These are phyloP conservation scores for Drosophila tanythrix DNA, from an alignment of 2,888 invertebrate genomes.

Conservation along the genomic window DNA sequence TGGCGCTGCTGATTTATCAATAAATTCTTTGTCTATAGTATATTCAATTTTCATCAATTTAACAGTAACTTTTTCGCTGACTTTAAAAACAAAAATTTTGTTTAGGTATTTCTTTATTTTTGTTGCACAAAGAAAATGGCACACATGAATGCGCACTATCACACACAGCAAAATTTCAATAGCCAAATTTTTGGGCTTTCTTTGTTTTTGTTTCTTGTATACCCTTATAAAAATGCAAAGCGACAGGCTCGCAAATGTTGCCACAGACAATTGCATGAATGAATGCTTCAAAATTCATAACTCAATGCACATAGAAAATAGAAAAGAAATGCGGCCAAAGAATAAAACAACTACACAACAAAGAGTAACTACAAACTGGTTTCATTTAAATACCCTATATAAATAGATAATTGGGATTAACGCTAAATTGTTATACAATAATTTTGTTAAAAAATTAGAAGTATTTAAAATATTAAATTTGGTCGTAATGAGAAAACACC, in stretches of 20 bases:
- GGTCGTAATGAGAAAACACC: not conserved
- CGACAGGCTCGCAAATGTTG: constrained; percentile 41
- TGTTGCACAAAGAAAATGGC: constrained; percentile 49
- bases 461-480: not conserved
- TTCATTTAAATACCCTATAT: constrained; percentile 33
- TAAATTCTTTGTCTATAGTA: constrained; percentile 44
- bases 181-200: not conserved
- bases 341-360: constrained; percentile 25
- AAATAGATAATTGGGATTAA: not conserved
- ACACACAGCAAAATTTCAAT: constrained; percentile 11
- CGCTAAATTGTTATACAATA: not conserved
- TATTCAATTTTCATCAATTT: not conserved
- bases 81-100: constrained; percentile 37
- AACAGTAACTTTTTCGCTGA: not conserved
- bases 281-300: constrained; percentile 70
- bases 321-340: constrained; percentile 39
- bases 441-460: not conserved
- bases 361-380: constrained; percentile 41
- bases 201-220: not conserved
- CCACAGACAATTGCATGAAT: constrained; percentile 57
- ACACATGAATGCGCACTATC: constrained; percentile 47
- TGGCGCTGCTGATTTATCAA: constrained; percentile 44
- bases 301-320: constrained; percentile 73
- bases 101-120: constrained; percentile 20
- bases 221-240: constrained; percentile 37